Conservation (phyloP, 2,797 vertebrate genomes). For the Masticophis lateralis region DNA sequence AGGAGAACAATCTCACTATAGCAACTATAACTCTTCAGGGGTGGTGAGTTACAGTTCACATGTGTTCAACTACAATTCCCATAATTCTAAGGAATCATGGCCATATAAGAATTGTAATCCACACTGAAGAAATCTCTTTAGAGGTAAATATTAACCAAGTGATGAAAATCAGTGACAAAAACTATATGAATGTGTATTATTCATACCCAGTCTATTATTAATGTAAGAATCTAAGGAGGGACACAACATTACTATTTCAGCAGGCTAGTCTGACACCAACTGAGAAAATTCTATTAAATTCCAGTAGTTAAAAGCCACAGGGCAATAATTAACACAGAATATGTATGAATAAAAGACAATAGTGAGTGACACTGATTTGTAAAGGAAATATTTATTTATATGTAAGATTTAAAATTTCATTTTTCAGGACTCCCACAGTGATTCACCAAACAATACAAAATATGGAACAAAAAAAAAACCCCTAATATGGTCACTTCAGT, state of each 20-base stretch:
- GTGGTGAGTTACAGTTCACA: background rate
- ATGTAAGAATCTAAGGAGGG: background rate
- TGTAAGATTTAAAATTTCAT: background rate
- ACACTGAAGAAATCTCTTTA: background rate
- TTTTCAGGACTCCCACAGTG: background rate
- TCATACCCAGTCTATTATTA: background rate
- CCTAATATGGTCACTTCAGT: background rate
- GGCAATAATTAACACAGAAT: background rate
- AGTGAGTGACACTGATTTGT: background rate
- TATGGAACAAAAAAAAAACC: background rate
- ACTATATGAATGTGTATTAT: background rate
- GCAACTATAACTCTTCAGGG: background rate
- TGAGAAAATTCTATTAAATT: background rate
- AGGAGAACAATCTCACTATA: background rate
- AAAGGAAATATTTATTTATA: background rate
- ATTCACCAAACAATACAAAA: background rate
- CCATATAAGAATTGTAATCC: background rate
- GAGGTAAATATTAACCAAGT: background rate
- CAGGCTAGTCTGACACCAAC: background rate
- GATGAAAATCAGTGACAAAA: background rate
- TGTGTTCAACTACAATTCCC: background rate
- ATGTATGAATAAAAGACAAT: background rate
- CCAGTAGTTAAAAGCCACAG: background rate
- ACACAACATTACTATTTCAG: background rate
- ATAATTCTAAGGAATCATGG: background rate